These are phyloP conservation scores for Manis pentadactyla DNA, from an alignment of 2,797 vertebrate species.

Conservation along the genomic window DNA sequence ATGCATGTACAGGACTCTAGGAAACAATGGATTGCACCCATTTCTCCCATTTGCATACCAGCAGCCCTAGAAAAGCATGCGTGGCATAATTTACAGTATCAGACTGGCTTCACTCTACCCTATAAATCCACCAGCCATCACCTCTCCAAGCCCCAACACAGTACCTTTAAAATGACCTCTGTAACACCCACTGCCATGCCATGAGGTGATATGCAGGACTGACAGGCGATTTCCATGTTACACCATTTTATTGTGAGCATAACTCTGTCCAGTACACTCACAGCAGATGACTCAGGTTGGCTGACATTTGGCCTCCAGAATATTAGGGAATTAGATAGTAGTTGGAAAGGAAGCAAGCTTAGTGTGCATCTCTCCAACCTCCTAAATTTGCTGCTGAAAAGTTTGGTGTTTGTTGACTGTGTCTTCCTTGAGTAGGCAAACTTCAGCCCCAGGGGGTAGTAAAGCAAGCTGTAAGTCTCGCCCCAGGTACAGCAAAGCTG, in stretches of 20 bases:
- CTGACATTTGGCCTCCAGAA: background rate
- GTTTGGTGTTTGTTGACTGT: background rate
- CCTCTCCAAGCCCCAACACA: background rate
- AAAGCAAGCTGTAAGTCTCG: background rate
- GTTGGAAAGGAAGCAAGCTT: background rate
- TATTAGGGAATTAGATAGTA: background rate
- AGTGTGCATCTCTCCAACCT: background rate
- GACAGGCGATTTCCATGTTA: background rate
- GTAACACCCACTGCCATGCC: too few relatives aligned
- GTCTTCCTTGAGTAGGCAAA: constrained; percentile 28
- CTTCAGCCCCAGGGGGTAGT: constrained; percentile 28
- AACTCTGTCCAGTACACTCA: background rate
- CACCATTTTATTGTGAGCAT: background rate
- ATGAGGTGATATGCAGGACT: background rate
- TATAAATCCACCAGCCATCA: background rate
- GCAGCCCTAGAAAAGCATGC: background rate
- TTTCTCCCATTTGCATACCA: background rate
- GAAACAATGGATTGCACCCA: background rate
- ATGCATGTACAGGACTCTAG: fast-evolving
- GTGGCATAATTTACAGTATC: background rate
- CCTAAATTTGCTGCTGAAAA: background rate
- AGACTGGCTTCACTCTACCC: background rate
- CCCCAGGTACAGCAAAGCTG: background rate
- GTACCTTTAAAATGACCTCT: background rate
- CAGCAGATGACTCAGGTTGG: background rate